Evolutionary conservation across 2,888 invertebrate species (phyloP).

Genomic region (Hypena proboscidalis): DNA sequence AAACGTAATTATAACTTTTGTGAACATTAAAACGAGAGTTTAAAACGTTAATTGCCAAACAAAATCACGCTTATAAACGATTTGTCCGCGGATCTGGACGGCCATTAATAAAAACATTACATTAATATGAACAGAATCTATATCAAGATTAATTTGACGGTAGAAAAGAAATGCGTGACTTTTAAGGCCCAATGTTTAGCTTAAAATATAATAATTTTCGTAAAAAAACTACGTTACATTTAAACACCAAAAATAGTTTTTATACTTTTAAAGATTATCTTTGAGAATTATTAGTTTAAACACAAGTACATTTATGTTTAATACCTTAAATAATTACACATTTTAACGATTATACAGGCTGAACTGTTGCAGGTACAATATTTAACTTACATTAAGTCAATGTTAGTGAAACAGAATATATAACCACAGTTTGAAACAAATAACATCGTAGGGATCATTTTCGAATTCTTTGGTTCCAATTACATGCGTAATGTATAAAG

Average conservation of each 20-base stretch:
- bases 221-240: no score
- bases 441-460: slow-evolving; percentile 43
- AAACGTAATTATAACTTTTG: slow-evolving; percentile 1
- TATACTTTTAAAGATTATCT: no score
- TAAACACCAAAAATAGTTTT: no score
- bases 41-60: neutral
- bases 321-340: slow-evolving; percentile 26
- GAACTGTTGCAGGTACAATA: slow-evolving; percentile 67
- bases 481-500: slow-evolving; percentile 31
- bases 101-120: neutral
- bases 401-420: slow-evolving; percentile 36
- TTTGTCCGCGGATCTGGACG: slow-evolving; percentile 10
- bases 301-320: slow-evolving; percentile 1
- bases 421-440: slow-evolving; percentile 29
- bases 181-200: no score
- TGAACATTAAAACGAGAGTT: neutral
- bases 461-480: slow-evolving; percentile 46
- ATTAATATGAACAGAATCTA: neutral
- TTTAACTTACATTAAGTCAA: slow-evolving; percentile 44
- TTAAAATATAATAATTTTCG: no score
- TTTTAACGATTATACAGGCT: slow-evolving; percentile 40
- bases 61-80: neutral
- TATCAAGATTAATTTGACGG: neutral
- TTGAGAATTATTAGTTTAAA: no score
- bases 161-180: no score